Evolutionary conservation across 2,888 invertebrate genomes (phyloP), one percentile per base, ranked within the genome.

Genomic region (Eurytoma californica): DNA sequence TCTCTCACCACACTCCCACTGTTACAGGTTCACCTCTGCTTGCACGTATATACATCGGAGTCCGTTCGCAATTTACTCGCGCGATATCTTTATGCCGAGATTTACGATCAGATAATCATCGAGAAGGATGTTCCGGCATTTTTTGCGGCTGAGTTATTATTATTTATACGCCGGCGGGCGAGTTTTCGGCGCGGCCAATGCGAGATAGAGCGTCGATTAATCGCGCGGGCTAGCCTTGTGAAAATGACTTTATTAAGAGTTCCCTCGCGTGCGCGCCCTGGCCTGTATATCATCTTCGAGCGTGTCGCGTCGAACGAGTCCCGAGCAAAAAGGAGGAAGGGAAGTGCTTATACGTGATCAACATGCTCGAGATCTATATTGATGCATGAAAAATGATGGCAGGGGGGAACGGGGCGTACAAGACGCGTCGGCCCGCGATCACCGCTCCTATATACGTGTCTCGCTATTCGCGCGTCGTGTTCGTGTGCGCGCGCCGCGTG

Each of bases 91-190:
- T 88, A 90, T 88, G 86, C 86, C 76, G 83, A 83, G 86, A 90
- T 90, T 90, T 90, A 90, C 87, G 90, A 89, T 87, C 88, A 86
- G 90, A 90, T 90, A 90, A 89, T 89, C 87, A 89, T 89, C 90
- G 85, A 82, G 88, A 87, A 87, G 89, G 89, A 88, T 89, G 90
- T 88, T 89, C 89, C 88, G 88, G 86, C 86, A 86, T 88, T 88
- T 89, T 85, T 88, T 87, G 39, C 86, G 84, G 70, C 85, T 85
- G 86, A 87, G 88, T 89, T 89, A 88, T 90, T 89, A 89, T 89
- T 89, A 90, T 90, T 89, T 88, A 88, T 88, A 87, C 87, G 86
- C 82, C 83, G 80, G 39, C 82, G 79, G 30, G 78, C 65, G 60
- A 49, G 13, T 67, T 51, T 49, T 65, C 61, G 66, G 63, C 66